Percentiles rank a stretch among this genome's conserved stretches.
These are phyloP conservation scores for Liodrosophila aerea DNA, from an alignment of 2,888 invertebrate genomes.

Conservation along the genomic window DNA sequence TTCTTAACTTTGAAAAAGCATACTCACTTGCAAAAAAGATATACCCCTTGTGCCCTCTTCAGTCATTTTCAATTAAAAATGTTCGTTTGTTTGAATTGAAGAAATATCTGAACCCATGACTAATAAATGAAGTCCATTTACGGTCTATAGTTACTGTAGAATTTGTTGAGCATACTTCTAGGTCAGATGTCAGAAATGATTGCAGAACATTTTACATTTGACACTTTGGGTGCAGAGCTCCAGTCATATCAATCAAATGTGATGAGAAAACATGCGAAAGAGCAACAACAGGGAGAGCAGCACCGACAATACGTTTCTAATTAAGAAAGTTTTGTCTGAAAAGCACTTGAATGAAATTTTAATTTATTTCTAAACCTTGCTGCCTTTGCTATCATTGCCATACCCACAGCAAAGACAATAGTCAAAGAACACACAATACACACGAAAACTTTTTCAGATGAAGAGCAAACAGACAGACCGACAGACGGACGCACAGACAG, in stretches of 20 bases:
- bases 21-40: too few relatives aligned
- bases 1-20: too few relatives aligned
- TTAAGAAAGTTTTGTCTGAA: constrained; percentile 72
- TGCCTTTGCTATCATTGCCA: constrained; percentile 49
- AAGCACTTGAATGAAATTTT: constrained; percentile 75
- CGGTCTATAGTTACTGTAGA: too few relatives aligned
- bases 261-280: not conserved
- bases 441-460: constrained; percentile 54
- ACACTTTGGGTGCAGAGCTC: constrained; percentile 7
- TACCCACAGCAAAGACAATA: constrained; percentile 40
- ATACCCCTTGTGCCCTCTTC: too few relatives aligned
- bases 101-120: too few relatives aligned
- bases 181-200: too few relatives aligned
- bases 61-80: too few relatives aligned
- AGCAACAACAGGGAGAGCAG: not conserved
- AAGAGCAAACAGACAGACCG: constrained; percentile 14
- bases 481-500: constrained; percentile 22
- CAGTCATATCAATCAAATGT: constrained; percentile 1
- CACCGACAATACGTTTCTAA: constrained; percentile 62
- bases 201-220: constrained; percentile 16
- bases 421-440: constrained; percentile 27
- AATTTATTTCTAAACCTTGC: constrained; percentile 69
- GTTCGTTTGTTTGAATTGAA: too few relatives aligned
- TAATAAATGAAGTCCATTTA: too few relatives aligned
- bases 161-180: too few relatives aligned